Conservation (phyloP, 2,888 invertebrate species). For the Chrysolina oricalcia region DNA sequence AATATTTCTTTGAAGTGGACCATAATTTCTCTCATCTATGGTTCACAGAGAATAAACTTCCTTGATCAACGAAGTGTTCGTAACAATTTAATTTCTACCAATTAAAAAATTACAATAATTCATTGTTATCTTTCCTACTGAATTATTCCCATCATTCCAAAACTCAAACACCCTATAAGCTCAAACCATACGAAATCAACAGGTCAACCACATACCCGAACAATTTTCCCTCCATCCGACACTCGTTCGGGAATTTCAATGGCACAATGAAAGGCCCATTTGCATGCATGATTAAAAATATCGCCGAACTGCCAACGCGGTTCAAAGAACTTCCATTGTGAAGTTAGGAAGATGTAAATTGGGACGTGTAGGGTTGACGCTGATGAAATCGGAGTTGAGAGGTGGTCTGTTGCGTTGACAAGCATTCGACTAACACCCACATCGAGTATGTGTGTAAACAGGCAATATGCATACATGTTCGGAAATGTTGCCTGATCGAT, state of each 20-base stretch:
- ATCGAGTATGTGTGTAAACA: conserved; percentile 53
- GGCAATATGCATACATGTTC: conserved; percentile 54
- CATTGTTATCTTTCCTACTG: too few species aligned
- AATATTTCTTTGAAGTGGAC: too few species aligned
- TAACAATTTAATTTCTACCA: too few species aligned
- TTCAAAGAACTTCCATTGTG: conserved; percentile 37
- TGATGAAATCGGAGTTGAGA: background rate
- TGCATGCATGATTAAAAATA: conserved; percentile 48
- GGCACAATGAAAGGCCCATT: conserved; percentile 36
- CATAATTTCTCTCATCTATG: too few species aligned
- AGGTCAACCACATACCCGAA: conserved; percentile 21
- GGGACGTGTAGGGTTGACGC: conserved; percentile 28
- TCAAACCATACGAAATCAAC: conserved; percentile 14
- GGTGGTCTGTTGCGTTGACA: conserved; percentile 48
- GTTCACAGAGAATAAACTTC: too few species aligned
- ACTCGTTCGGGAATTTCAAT: conserved; percentile 13
- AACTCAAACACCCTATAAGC: background rate
- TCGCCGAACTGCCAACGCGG: conserved; percentile 33
- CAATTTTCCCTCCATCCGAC: conserved; percentile 8
- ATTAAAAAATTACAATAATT: too few species aligned
- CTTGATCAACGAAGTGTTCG: too few species aligned
- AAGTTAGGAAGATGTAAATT: conserved; percentile 51
- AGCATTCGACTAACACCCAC: conserved; percentile 54
- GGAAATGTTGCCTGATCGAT: conserved; percentile 50
- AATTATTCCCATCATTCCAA: too few species aligned